These are phyloP conservation scores for Erethizon dorsatum DNA, from an alignment of 2,797 vertebrate genomes.

Conservation along the genomic window DNA sequence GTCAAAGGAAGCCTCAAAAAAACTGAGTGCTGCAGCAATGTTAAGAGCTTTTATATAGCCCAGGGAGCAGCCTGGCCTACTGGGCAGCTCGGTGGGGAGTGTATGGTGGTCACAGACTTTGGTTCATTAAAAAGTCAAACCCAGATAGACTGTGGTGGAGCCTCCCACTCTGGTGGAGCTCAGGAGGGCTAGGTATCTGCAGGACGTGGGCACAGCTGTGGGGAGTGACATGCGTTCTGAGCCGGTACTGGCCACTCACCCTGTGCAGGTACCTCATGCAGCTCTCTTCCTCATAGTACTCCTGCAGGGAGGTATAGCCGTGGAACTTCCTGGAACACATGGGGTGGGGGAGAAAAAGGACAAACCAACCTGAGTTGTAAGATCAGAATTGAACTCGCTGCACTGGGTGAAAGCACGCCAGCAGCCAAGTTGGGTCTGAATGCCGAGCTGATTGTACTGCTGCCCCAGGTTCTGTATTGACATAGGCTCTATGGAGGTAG, in stretches of 20 bases:
- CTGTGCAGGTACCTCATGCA: slow-evolving; percentile 98
- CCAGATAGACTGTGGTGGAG: neutral
- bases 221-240: neutral
- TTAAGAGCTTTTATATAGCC: neutral
- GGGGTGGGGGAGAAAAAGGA: neutral
- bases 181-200: neutral
- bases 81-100: neutral
- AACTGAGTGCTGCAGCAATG: neutral
- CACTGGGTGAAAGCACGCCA: neutral
- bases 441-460: neutral
- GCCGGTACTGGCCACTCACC: slow-evolving; percentile 89
- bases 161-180: neutral
- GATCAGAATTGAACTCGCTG: neutral
- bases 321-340: slow-evolving; percentile 95
- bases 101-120: neutral
- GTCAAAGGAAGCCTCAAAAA: neutral
- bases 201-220: fast-evolving
- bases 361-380: neutral
- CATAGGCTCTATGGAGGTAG: fast-evolving
- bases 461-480: neutral
- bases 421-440: neutral
- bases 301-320: slow-evolving; percentile 96
- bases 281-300: slow-evolving; percentile 99
- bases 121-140: neutral
- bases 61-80: neutral